Evolutionary conservation across 1,140 invertebrate species (phyloP).

Genomic region (Zaprionus vittiger): DNA sequence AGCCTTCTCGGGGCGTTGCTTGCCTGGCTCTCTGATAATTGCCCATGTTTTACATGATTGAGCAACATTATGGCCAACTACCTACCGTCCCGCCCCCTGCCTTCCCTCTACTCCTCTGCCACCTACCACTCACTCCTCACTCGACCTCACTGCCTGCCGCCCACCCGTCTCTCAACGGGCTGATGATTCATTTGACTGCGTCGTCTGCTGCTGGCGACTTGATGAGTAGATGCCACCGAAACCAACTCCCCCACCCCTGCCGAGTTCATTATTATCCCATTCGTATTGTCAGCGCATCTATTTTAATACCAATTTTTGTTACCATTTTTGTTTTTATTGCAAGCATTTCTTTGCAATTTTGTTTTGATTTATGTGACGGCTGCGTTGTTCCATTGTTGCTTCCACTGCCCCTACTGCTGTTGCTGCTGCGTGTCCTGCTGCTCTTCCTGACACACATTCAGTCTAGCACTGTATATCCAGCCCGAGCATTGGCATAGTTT

Average conservation of each 20-base stretch:
- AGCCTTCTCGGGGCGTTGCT: constrained; percentile 16
- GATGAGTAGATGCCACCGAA: constrained; percentile 29
- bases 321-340: constrained; percentile 37
- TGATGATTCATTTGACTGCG: constrained; percentile 29
- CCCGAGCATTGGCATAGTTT: constrained; percentile 41
- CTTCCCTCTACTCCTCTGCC: not conserved
- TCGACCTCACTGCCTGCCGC: not conserved
- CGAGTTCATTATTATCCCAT: constrained; percentile 29
- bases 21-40: constrained; percentile 50
- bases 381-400: constrained; percentile 22
- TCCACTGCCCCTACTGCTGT: constrained; percentile 14
- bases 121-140: not conserved
- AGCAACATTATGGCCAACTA: constrained; percentile 43
- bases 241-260: not conserved
- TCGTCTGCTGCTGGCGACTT: constrained; percentile 10
- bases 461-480: not conserved
- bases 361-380: constrained; percentile 68
- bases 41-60: constrained; percentile 65
- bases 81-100: not conserved
- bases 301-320: constrained; percentile 49
- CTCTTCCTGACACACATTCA: constrained; percentile 19
- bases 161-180: not conserved
- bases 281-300: constrained; percentile 43
- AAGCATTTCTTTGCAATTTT: constrained; percentile 57
- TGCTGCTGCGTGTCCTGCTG: constrained; percentile 1